Evolutionary conservation across 2,888 invertebrate genomes (phyloP).

Genomic region (Perizoma affinitatum): DNA sequence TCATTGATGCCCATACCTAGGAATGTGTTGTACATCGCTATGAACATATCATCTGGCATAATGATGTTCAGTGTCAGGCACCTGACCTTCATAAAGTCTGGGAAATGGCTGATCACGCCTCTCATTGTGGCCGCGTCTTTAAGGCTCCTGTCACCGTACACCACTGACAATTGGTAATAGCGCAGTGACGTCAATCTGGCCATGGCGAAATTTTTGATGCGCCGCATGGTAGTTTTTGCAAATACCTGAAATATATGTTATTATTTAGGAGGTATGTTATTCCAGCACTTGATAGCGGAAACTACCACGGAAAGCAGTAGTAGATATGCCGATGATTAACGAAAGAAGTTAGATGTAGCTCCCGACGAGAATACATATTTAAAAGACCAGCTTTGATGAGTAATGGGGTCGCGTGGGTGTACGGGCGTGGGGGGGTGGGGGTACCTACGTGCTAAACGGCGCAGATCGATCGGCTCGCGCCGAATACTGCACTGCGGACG

Average conservation of each 20-base stretch:
- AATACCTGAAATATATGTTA: constrained; percentile 3
- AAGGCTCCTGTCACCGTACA: background rate
- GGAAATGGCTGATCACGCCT: background rate
- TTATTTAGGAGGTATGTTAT: too few species aligned
- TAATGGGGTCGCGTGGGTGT: too few species aligned
- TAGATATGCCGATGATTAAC: too few species aligned
- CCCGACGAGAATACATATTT: too few species aligned
- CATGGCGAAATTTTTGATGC: background rate
- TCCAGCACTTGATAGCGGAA: too few species aligned
- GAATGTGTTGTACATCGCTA: constrained; percentile 1
- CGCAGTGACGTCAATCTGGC: background rate
- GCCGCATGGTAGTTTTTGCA: background rate
- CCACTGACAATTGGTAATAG: constrained; percentile 1
- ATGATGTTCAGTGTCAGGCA: constrained; percentile 4
- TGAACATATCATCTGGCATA: constrained; percentile 5
- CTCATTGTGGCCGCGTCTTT: background rate
- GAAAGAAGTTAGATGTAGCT: too few species aligned
- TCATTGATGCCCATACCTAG: constrained; percentile 4
- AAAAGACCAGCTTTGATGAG: too few species aligned
- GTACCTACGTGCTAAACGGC: too few species aligned
- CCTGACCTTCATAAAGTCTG: background rate
- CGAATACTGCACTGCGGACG: too few species aligned
- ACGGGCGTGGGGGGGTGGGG: too few species aligned
- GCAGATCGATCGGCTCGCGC: too few species aligned
- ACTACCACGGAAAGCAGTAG: too few species aligned